phyloP scores from a whole-genome alignment of 2,888 invertebrate genomes.

The Leptinotarsa peninsularis region DNA sequence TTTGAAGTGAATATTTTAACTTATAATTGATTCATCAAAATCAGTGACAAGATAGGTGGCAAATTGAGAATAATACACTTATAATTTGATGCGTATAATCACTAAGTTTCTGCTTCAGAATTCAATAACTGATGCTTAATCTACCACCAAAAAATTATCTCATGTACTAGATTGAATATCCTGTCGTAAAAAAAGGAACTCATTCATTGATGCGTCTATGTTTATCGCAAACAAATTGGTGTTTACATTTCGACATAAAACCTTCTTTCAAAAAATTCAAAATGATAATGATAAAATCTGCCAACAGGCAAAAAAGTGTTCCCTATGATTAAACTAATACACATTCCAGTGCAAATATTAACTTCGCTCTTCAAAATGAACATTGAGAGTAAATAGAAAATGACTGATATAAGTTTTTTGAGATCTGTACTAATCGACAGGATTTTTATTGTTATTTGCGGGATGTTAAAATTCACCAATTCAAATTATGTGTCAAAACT shows the following conservation, averaged over 20 bases:
- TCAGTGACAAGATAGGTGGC: no score
- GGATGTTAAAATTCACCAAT: no score
- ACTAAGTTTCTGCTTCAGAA: no score
- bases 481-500: no score
- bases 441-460: background rate
- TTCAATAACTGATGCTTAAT: no score
- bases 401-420: background rate
- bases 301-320: conserved; percentile 4
- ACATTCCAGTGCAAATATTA: background rate
- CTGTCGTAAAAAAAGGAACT: background rate
- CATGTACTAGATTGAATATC: background rate
- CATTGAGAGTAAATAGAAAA: background rate
- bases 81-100: no score
- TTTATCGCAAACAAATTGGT: background rate
- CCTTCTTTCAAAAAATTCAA: conserved; percentile 4
- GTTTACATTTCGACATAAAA: conserved; percentile 11
- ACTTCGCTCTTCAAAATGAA: conserved; percentile 12
- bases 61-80: no score
- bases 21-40: no score
- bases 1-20: no score
- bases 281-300: conserved; percentile 11
- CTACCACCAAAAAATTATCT: no score
- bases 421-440: background rate
- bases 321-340: background rate
- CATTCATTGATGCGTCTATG: conserved; percentile 3